Evolutionary conservation across 2,797 vertebrate species (phyloP).

Genomic region (Cuniculus paca): DNA sequence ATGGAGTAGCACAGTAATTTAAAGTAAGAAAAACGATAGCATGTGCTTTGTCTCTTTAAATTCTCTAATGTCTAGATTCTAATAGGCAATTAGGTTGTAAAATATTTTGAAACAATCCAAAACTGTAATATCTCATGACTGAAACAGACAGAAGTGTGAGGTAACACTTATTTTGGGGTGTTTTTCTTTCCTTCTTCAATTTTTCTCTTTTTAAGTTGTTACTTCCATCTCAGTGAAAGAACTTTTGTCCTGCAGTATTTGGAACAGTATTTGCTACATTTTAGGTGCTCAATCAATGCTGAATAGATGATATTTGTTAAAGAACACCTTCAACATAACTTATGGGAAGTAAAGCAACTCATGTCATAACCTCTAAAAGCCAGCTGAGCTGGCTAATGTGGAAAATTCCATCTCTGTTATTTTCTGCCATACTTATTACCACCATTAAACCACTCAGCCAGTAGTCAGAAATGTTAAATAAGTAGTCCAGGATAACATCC

Average conservation of each 20-base stretch:
- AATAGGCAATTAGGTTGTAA: background rate
- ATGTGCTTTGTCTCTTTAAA: background rate
- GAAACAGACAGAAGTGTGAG: background rate
- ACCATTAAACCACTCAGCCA: background rate
- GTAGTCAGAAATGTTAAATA: background rate
- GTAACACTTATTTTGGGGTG: background rate
- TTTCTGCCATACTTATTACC: background rate
- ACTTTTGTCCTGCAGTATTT: background rate
- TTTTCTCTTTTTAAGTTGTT: background rate
- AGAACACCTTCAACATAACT: background rate
- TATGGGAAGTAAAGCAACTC: background rate
- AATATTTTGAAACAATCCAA: slow-evolving; percentile 15
- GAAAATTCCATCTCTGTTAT: background rate
- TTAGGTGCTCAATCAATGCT: background rate
- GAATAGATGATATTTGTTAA: background rate
- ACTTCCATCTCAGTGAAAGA: background rate
- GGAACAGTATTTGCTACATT: background rate
- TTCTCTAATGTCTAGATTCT: background rate
- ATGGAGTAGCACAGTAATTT: background rate
- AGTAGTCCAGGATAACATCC: background rate
- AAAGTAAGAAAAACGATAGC: background rate
- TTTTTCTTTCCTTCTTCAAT: background rate
- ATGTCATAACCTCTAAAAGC: background rate
- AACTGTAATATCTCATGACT: slow-evolving; percentile 8
- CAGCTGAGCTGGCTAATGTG: background rate